Conservation (phyloP, 2,888 invertebrate genomes). For the Tenthredo scrophulariae region DNA sequence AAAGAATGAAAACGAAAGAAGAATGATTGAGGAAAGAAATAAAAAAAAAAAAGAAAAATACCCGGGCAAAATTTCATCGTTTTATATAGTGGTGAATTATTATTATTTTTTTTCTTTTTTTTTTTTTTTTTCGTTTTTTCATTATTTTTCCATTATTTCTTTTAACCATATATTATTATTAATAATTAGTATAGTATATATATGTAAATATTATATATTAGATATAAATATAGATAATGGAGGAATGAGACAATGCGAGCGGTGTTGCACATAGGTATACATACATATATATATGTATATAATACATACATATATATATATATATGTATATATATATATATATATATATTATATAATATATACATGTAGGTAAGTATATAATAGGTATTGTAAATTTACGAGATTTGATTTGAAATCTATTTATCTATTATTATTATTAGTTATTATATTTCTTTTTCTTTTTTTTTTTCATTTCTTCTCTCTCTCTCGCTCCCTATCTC, state of each 20-base stretch:
- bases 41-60: no score
- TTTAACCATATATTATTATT: background rate
- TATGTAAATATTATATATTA: background rate
- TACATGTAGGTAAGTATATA: slow-evolving; percentile 52
- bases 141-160: background rate
- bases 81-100: background rate
- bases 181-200: background rate
- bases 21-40: background rate
- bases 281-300: background rate
- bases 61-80: background rate
- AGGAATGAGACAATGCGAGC: background rate
- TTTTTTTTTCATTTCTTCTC: background rate
- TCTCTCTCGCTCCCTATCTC: background rate
- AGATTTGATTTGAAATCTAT: slow-evolving; percentile 42
- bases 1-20: no score
- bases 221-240: background rate
- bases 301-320: no score
- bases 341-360: slow-evolving; percentile 8
- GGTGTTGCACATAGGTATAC: background rate
- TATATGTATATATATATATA: background rate
- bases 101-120: background rate
- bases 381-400: slow-evolving; percentile 59
- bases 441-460: background rate
- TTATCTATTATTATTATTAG: background rate
- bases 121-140: background rate